Conservation (phyloP, 2,113 vertebrate genomes). For the Lanius collurio region DNA sequence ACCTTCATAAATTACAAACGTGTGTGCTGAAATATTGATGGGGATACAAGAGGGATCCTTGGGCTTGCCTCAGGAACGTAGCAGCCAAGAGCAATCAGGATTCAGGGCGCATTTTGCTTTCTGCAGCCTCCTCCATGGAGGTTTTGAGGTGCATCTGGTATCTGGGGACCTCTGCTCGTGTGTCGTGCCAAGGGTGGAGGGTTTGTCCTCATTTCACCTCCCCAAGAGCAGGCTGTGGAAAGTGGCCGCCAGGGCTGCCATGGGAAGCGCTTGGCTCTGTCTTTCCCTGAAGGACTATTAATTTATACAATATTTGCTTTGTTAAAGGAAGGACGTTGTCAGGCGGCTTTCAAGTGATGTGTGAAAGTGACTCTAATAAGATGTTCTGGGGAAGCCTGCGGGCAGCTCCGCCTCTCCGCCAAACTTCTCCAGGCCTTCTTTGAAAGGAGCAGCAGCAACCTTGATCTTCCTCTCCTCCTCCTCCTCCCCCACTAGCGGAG, state of each 20-base stretch:
- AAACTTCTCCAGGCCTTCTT: slow-evolving; percentile 32
- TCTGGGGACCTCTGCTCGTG: neutral
- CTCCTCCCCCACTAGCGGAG: neutral
- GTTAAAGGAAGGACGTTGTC: slow-evolving; percentile 45
- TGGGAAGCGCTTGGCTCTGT: neutral
- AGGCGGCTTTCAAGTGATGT: slow-evolving; percentile 51
- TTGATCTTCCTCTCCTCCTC: slow-evolving; percentile 52
- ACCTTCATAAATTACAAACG: neutral
- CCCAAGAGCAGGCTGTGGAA: neutral
- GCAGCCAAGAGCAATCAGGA: neutral
- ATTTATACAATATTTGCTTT: slow-evolving; percentile 58
- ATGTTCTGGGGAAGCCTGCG: slow-evolving; percentile 27
- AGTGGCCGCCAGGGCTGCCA: fast-evolving
- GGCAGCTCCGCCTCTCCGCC: slow-evolving; percentile 27
- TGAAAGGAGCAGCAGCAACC: slow-evolving; percentile 37
- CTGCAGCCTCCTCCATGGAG: neutral
- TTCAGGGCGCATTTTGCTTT: neutral
- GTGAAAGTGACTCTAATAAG: slow-evolving; percentile 68
- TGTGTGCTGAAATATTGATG: neutral
- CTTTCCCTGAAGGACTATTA: slow-evolving; percentile 32
- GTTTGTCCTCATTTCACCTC: neutral
- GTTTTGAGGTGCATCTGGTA: neutral
- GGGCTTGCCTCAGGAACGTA: neutral
- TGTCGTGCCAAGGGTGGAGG: fast-evolving
- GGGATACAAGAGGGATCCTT: neutral